Evolutionary conservation across 2,888 invertebrate species (phyloP).

Genomic region (Drosophila mayaguana): DNA sequence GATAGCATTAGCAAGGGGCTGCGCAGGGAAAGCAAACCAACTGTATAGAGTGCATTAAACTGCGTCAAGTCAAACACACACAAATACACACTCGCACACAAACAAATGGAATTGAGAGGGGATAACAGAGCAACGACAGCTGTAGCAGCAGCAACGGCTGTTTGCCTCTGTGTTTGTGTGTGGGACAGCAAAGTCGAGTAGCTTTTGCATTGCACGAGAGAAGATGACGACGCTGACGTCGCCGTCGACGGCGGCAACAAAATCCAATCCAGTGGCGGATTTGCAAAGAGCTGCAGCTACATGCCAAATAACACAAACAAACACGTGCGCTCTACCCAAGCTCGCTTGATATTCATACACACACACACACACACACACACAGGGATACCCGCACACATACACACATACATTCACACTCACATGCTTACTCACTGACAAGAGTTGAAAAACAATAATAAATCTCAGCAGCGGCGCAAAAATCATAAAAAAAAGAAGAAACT

Average conservation of each 20-base stretch:
- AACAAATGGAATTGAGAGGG: slow-evolving; percentile 11
- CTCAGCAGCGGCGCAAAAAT: slow-evolving; percentile 62
- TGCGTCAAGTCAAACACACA: slow-evolving; percentile 60
- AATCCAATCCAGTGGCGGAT: slow-evolving; percentile 67
- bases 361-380: slow-evolving; percentile 7
- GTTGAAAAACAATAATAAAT: slow-evolving; percentile 73
- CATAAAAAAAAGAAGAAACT: slow-evolving; percentile 57
- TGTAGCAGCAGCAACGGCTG: slow-evolving; percentile 4
- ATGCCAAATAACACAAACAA: slow-evolving; percentile 48
- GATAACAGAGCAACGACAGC: slow-evolving; percentile 10
- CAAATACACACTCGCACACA: slow-evolving; percentile 9
- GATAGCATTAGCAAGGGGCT: background rate
- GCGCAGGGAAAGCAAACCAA: slow-evolving; percentile 27
- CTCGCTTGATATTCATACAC: slow-evolving; percentile 12
- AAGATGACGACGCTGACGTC: slow-evolving; percentile 29
- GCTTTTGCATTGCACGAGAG: slow-evolving; percentile 45
- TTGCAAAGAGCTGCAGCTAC: slow-evolving; percentile 59
- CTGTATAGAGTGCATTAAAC: slow-evolving; percentile 71
- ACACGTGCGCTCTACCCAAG: slow-evolving; percentile 24
- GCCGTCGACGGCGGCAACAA: slow-evolving; percentile 23
- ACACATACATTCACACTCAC: slow-evolving; percentile 12
- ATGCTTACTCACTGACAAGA: slow-evolving; percentile 16
- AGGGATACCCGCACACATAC: background rate
- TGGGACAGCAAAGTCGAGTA: slow-evolving; percentile 51
- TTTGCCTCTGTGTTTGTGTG: background rate